phyloP scores from a whole-genome alignment of 2,797 vertebrate species.

The Eulemur albifrons region DNA sequence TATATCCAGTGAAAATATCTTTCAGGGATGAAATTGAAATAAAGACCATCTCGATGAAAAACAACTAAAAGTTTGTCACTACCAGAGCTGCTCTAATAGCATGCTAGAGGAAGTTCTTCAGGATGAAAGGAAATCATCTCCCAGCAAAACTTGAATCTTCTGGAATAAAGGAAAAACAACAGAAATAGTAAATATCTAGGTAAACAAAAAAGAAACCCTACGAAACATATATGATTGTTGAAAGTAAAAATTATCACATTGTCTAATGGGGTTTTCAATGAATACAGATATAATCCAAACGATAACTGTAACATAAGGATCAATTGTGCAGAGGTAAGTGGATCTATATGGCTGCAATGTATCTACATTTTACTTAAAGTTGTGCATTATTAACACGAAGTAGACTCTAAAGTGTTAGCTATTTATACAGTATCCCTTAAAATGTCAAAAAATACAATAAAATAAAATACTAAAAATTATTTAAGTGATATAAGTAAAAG shows the following conservation, averaged over 20 bases:
- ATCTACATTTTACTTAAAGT: background rate
- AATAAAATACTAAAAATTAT: background rate
- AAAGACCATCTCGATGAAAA: background rate
- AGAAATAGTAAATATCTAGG: background rate
- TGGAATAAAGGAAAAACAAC: background rate
- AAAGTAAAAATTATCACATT: background rate
- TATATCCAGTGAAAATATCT: background rate
- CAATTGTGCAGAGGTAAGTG: background rate
- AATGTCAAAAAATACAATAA: background rate
- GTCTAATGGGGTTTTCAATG: background rate
- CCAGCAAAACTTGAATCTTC: background rate
- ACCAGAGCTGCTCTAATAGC: background rate
- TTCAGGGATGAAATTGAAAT: background rate
- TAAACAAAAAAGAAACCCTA: background rate
- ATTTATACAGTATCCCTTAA: background rate
- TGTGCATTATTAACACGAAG: background rate
- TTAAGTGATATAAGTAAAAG: background rate
- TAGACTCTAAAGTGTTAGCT: background rate
- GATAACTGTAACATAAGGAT: background rate
- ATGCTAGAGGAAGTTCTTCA: background rate
- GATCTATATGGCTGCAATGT: accelerated
- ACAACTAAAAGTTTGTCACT: background rate
- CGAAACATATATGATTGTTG: background rate
- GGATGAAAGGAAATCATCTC: background rate
- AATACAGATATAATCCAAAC: background rate